Conservation (phyloP, 1,140 invertebrate species). For the Drosophila cardini region DNA sequence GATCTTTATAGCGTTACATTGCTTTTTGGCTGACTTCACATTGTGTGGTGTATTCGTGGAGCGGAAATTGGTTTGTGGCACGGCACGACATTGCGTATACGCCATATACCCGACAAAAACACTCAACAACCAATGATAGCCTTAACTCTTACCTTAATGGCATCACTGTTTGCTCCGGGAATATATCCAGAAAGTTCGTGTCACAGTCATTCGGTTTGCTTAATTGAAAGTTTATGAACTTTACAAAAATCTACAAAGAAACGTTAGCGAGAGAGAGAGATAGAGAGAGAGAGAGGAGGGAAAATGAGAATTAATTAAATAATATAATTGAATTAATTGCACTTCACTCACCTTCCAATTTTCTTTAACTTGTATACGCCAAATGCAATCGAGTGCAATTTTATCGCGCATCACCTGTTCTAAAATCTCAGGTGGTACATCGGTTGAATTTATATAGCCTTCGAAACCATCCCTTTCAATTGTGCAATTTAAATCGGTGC, state of each 20-base stretch:
- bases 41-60: slow-evolving; percentile 36
- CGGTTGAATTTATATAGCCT: slow-evolving; percentile 76
- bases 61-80: slow-evolving; percentile 75
- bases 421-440: slow-evolving; percentile 71
- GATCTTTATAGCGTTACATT: slow-evolving; percentile 60
- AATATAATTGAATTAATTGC: no score
- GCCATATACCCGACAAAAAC: slow-evolving; percentile 5
- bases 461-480: slow-evolving; percentile 74
- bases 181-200: slow-evolving; percentile 92
- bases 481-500: slow-evolving; percentile 81
- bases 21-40: slow-evolving; percentile 55
- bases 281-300: neutral
- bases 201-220: slow-evolving; percentile 92
- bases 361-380: slow-evolving; percentile 89
- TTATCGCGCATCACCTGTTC: slow-evolving; percentile 75
- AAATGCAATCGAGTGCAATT: slow-evolving; percentile 91
- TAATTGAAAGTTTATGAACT: slow-evolving; percentile 89
- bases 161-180: slow-evolving; percentile 88
- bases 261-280: neutral
- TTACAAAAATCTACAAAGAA: slow-evolving; percentile 88
- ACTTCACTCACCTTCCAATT: slow-evolving; percentile 88
- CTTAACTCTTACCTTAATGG: slow-evolving; percentile 84
- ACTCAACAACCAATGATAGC: neutral
- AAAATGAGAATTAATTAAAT: no score
- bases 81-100: slow-evolving; percentile 38